phyloP scores from a whole-genome alignment of 2,797 vertebrate genomes.

The Australoheros facetus region DNA sequence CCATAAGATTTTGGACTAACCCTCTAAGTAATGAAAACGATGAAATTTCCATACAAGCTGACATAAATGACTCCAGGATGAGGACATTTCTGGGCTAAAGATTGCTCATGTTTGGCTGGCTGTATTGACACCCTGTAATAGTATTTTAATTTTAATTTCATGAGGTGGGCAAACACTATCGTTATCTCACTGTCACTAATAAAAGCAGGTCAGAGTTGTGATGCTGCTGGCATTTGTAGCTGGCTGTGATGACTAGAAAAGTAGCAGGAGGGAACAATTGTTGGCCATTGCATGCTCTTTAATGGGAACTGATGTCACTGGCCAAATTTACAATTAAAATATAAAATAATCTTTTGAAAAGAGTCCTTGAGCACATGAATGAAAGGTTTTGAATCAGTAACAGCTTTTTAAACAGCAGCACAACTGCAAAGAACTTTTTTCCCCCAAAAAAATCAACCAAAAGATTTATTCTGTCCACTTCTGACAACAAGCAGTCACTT shows the following conservation, averaged over 20 bases:
- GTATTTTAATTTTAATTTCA: too few relatives aligned
- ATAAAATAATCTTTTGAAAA: too few relatives aligned
- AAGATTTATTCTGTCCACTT: too few relatives aligned
- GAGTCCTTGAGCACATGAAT: too few relatives aligned
- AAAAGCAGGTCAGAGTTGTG: neutral
- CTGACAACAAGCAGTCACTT: neutral
- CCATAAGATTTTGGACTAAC: neutral
- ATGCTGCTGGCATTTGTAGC: neutral
- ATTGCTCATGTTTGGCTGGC: too few relatives aligned
- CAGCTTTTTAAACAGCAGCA: too few relatives aligned
- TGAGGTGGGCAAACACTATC: neutral
- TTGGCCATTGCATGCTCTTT: neutral
- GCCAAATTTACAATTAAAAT: neutral
- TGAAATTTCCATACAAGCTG: neutral
- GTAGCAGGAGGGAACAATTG: neutral
- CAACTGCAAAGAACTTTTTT: neutral
- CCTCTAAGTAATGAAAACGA: neutral
- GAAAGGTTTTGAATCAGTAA: too few relatives aligned
- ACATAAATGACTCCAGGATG: neutral
- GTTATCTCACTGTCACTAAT: neutral
- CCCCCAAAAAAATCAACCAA: too few relatives aligned
- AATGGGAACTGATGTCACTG: neutral
- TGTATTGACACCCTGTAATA: too few relatives aligned
- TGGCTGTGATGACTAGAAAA: neutral
- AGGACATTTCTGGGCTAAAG: neutral